Conservation (phyloP, 2,797 vertebrate species). For the Trachops cirrhosus region DNA sequence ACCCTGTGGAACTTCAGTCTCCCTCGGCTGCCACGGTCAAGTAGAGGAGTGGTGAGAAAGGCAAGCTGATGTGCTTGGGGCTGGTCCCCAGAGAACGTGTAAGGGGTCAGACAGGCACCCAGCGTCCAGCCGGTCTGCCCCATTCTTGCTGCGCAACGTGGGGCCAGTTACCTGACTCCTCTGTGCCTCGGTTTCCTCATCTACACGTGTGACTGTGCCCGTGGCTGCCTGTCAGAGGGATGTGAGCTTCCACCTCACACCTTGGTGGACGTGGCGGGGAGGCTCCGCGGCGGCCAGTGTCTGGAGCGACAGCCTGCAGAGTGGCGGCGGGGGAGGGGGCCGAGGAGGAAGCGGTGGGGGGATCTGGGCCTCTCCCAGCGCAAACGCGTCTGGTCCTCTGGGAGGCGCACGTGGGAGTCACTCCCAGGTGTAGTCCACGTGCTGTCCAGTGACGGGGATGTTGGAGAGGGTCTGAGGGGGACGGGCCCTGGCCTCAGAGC, state of each 20-base stretch:
- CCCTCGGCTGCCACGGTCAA: background rate
- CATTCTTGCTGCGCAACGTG: background rate
- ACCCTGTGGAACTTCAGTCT: background rate
- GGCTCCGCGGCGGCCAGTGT: rapidly evolving
- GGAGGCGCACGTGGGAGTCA: background rate
- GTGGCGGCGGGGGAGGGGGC: too few relatives aligned
- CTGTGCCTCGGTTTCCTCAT: background rate
- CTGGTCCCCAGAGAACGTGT: background rate
- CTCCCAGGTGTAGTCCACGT: rapidly evolving
- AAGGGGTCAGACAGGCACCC: background rate
- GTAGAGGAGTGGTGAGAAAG: too few relatives aligned
- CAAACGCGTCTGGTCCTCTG: rapidly evolving
- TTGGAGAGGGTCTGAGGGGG: rapidly evolving
- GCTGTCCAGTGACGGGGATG: rapidly evolving
- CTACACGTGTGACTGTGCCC: background rate
- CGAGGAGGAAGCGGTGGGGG: background rate
- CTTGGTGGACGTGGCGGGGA: rapidly evolving
- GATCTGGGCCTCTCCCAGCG: rapidly evolving
- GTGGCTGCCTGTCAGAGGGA: background rate
- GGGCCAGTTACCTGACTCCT: background rate
- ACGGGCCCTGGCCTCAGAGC: too few relatives aligned
- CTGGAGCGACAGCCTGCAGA: rapidly evolving
- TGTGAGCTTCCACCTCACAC: rapidly evolving
- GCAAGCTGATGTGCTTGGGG: rapidly evolving
- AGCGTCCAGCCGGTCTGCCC: background rate